These are phyloP conservation scores for Archivesica marissinica DNA, from an alignment of 1,140 invertebrate species.

Conservation along the genomic window DNA sequence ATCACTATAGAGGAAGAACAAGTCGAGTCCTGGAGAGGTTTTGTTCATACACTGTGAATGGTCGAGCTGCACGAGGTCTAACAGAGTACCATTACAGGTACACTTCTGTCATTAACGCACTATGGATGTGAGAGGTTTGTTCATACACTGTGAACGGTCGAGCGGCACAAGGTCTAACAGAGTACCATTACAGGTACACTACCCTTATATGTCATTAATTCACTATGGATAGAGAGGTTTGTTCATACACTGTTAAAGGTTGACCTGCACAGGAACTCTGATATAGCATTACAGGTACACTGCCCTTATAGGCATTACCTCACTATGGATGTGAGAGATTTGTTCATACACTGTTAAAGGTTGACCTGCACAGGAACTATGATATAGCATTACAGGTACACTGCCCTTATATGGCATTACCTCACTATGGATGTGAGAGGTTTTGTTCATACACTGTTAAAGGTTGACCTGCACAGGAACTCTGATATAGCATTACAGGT, in stretches of 20 bases:
- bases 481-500: constrained; percentile 78
- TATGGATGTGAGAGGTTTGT: constrained; percentile 79
- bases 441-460: constrained; percentile 77
- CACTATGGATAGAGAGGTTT: too few species aligned
- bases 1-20: constrained; percentile 75
- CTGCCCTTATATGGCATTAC: too few species aligned
- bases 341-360: constrained; percentile 77
- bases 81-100: constrained; percentile 77
- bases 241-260: constrained; percentile 75
- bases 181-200: constrained; percentile 77
- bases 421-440: too few species aligned
- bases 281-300: constrained; percentile 78
- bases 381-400: constrained; percentile 76
- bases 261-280: constrained; percentile 70
- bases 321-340: too few species aligned
- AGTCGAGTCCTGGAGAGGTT: constrained; percentile 76
- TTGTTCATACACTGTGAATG: constrained; percentile 76
- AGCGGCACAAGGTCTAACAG: constrained; percentile 73
- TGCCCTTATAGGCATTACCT: too few species aligned
- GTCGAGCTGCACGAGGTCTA: constrained; percentile 71
- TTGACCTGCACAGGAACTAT: constrained; percentile 70
- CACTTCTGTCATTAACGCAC: too few species aligned
- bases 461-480: constrained; percentile 71
- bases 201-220: too few species aligned
- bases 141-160: constrained; percentile 75